phyloP scores from a whole-genome alignment of 2,888 invertebrate genomes.

The Tiliacea aurago region DNA sequence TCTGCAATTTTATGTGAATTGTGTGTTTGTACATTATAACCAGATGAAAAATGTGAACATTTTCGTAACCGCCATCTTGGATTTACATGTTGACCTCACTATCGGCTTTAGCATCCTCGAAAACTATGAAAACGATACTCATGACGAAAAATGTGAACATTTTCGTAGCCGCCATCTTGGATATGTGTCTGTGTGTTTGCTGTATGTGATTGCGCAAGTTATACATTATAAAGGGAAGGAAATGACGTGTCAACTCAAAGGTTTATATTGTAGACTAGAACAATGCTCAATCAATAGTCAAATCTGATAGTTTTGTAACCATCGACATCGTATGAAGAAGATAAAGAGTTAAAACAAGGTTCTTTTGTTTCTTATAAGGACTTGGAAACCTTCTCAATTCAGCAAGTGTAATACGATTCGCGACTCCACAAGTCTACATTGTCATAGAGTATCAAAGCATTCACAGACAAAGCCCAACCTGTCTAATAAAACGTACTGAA shows the following conservation, averaged over 20 bases:
- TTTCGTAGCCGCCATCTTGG: too few species aligned
- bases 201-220: too few species aligned
- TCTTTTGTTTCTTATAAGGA: background rate
- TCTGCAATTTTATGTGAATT: too few species aligned
- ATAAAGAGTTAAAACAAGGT: background rate
- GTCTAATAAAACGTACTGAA: constrained; percentile 27
- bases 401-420: constrained; percentile 2
- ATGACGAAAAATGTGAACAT: too few species aligned
- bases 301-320: background rate
- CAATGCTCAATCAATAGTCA: background rate
- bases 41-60: too few species aligned
- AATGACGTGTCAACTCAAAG: background rate
- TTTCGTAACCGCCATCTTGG: too few species aligned
- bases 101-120: too few species aligned
- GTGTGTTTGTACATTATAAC: too few species aligned
- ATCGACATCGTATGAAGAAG: background rate
- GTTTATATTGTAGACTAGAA: background rate
- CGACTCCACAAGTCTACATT: background rate
- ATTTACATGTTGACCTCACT: too few species aligned
- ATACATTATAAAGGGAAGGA: too few species aligned
- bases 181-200: too few species aligned
- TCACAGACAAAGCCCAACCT: constrained; percentile 4
- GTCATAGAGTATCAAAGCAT: constrained; percentile 7
- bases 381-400: background rate
- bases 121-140: too few species aligned